Evolutionary conservation across 1,140 invertebrate species (phyloP).

Genomic region (Drosophila orosa): DNA sequence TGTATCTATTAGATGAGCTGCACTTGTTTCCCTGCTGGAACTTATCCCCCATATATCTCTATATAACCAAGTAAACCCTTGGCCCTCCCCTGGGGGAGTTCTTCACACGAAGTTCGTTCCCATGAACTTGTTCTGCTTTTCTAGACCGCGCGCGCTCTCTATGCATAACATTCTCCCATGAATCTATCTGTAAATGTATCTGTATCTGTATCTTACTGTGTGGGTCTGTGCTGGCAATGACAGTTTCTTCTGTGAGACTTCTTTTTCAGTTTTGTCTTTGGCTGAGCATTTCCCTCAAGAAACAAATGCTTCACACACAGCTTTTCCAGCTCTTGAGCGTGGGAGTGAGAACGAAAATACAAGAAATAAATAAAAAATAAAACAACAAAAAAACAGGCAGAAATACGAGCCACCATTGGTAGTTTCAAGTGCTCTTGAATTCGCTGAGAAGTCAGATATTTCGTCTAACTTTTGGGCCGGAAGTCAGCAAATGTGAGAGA

Average conservation of each 20-base stretch:
- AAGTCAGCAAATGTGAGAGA: conserved; percentile 58
- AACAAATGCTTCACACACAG: conserved; percentile 60
- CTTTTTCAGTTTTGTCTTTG: conserved; percentile 6
- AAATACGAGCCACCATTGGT: conserved; percentile 53
- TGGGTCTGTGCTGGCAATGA: conserved; percentile 55
- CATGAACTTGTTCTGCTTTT: conserved; percentile 66
- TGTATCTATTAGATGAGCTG: conserved; percentile 45
- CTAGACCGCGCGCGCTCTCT: conserved; percentile 32
- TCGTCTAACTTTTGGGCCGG: conserved; percentile 48
- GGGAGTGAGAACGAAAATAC: conserved; percentile 68
- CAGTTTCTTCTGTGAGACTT: conserved; percentile 54
- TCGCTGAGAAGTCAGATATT: conserved; percentile 33
- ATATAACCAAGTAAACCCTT: conserved; percentile 1
- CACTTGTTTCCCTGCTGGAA: conserved; percentile 26
- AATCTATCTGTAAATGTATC: conserved; percentile 10
- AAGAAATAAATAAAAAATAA: conserved; percentile 24
- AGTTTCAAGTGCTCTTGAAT: conserved; percentile 66
- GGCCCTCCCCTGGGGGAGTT: neutral
- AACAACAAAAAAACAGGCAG: conserved; percentile 18
- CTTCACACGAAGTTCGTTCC: conserved; percentile 74
- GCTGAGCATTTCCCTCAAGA: conserved; percentile 42
- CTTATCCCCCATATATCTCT: neutral
- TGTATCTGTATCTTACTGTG: conserved; percentile 32
- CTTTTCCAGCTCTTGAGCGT: conserved; percentile 71
- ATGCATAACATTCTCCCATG: conserved; percentile 52